Conservation (phyloP, 2,888 invertebrate species). For the Pandemis cinnamomeana region DNA sequence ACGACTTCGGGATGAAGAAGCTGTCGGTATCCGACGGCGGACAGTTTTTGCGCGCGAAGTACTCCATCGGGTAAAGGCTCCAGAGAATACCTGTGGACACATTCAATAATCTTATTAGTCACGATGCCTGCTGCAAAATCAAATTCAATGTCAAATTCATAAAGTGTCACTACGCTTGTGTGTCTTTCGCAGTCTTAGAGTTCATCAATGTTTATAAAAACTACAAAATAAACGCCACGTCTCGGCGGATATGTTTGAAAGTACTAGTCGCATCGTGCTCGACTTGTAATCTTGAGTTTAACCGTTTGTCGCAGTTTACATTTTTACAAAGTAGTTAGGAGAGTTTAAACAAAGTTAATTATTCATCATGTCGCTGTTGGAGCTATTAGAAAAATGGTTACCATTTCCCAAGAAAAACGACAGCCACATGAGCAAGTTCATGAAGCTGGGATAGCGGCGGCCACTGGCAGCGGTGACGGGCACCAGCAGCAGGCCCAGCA, state of each 20-base stretch:
- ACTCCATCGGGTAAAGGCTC: constrained; percentile 93
- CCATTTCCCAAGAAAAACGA: constrained; percentile 91
- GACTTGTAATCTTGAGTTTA: too few species aligned
- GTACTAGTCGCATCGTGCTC: too few species aligned
- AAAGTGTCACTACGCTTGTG: too few species aligned
- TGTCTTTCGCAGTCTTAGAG: too few species aligned
- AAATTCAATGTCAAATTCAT: too few species aligned
- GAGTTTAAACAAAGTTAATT: background rate
- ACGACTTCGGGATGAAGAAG: constrained; percentile 78
- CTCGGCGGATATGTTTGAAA: too few species aligned
- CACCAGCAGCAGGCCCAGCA: constrained; percentile 85
- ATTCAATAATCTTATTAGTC: background rate
- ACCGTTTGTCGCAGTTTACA: too few species aligned
- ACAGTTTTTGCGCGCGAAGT: constrained; percentile 91
- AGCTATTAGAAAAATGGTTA: constrained; percentile 40
- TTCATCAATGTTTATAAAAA: too few species aligned
- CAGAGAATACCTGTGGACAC: constrained; percentile 83
- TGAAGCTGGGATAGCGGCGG: constrained; percentile 73
- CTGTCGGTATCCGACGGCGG: constrained; percentile 79
- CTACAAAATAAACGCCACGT: too few species aligned
- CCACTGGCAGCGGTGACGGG: constrained; percentile 78
- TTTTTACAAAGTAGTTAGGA: too few species aligned
- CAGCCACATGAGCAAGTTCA: constrained; percentile 95
- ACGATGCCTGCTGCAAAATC: too few species aligned
- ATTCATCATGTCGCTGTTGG: background rate